These are phyloP conservation scores for Wasmannia auropunctata DNA, from an alignment of 1,140 invertebrate species.

Conservation along the genomic window DNA sequence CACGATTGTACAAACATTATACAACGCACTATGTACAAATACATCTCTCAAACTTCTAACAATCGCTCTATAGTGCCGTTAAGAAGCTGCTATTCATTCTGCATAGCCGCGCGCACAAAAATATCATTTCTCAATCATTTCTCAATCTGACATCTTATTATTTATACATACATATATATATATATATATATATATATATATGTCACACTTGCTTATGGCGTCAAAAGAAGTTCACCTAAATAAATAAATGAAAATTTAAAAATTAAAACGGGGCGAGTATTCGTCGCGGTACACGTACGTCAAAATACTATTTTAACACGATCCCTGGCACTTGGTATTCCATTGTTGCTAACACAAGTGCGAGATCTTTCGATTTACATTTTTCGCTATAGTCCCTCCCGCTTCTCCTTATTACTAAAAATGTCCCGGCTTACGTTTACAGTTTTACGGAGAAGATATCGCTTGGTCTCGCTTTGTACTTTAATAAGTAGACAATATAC, in stretches of 20 bases:
- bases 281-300: neutral
- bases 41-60: conserved; percentile 9
- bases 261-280: neutral
- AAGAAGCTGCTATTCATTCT: conserved; percentile 3
- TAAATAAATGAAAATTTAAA: conserved; percentile 42
- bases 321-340: conserved; percentile 1
- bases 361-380: neutral
- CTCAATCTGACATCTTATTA: neutral
- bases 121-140: conserved; percentile 5
- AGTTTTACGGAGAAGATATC: conserved; percentile 52
- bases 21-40: conserved; percentile 41
- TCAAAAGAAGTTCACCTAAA: conserved; percentile 10
- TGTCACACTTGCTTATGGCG: conserved; percentile 24
- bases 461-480: conserved; percentile 72
- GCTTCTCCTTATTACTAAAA: conserved; percentile 60
- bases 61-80: conserved; percentile 23
- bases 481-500: conserved; percentile 69
- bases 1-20: conserved; percentile 28
- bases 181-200: conserved; percentile 29
- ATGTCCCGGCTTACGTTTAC: conserved; percentile 10
- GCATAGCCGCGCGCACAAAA: neutral
- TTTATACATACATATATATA: too few relatives aligned
- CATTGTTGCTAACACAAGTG: neutral
- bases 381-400: neutral
- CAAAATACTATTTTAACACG: conserved; percentile 4